phyloP scores from a whole-genome alignment of 2,888 invertebrate species.

The Listrodromus nycthemerus region DNA sequence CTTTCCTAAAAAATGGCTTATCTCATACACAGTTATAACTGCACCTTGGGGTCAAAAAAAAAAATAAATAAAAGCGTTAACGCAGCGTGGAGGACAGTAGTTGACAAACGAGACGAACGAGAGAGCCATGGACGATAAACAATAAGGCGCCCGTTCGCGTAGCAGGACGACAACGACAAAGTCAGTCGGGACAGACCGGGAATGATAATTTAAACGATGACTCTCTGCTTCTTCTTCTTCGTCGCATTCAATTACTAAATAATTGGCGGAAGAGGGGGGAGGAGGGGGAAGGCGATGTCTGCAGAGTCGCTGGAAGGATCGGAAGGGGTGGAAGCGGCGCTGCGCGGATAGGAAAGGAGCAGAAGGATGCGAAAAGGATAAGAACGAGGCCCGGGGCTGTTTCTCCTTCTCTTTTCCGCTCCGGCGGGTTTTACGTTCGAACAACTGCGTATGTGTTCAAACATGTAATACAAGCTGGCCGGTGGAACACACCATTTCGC shows the following conservation, averaged over 20 bases:
- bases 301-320: slow-evolving; percentile 48
- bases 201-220: slow-evolving; percentile 84
- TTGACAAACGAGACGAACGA: slow-evolving; percentile 73
- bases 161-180: slow-evolving; percentile 43
- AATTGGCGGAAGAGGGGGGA: slow-evolving; percentile 78
- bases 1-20: slow-evolving; percentile 6
- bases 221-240: slow-evolving; percentile 73
- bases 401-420: slow-evolving; percentile 29
- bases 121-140: slow-evolving; percentile 56
- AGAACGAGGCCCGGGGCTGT: slow-evolving; percentile 51
- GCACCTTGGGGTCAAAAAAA: neutral
- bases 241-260: slow-evolving; percentile 83
- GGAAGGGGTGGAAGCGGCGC: slow-evolving; percentile 48
- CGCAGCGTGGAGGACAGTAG: slow-evolving; percentile 66
- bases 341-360: slow-evolving; percentile 42
- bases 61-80: slow-evolving; percentile 55
- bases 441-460: slow-evolving; percentile 33
- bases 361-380: slow-evolving; percentile 53
- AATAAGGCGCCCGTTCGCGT: slow-evolving; percentile 41
- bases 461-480: slow-evolving; percentile 44
- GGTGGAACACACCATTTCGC: slow-evolving; percentile 58
- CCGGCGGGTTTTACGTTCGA: slow-evolving; percentile 47
- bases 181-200: slow-evolving; percentile 68
- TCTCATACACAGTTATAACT: slow-evolving; percentile 1
- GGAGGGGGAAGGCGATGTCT: slow-evolving; percentile 19